Base-by-base conservation (phyloP, 2,113 vertebrate genomes). In the Charina bottae region DNA sequence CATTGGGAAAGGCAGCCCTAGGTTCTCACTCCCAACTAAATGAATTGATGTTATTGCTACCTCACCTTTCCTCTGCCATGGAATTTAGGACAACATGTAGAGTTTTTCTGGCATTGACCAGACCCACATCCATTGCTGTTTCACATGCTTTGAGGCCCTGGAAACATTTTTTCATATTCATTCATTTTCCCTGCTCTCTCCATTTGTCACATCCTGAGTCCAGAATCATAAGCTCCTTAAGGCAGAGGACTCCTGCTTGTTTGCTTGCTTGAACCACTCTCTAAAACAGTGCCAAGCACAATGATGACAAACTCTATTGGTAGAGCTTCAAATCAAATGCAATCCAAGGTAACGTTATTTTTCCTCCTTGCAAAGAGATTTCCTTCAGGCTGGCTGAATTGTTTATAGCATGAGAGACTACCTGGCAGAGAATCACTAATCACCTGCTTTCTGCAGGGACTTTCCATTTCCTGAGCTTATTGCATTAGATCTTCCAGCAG, bases 401-500 rank as follows among this genome's bases (percentile, higher is more conserved):
- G 91, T 94, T 95, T 68, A 87, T 53, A 54, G 59, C 85, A 33
- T 0, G 33, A 59, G 33, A 94, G 19, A 56, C 62, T 89, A 59
- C 58, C 84, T 92, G 92, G 56, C 91, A 59, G 92, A 95, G 90
- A 87, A 49, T 42, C 26, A 92, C 24, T 96, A 93, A 95, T 93
- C 93, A 85, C 92, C 88, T 93, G 86, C 85, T 94, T 97, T 95
- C 94, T 94, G 87, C 90, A 90, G 46, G 91, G 88, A 83, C 85
- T 96, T 93, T 28, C 83, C 62, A 56, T 87, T 49, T 87, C 9
- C 87, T 92, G n/a, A 21, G 53, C 90, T 94, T 94, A 93, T 93
- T 92, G 92, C 83, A 72, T 95, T 92, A 90, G 90, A 95, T 94
- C 92, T 94, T 96, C 94, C n/a, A 46, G 90, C 59, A 94, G 87